Evolutionary conservation across 2,888 invertebrate species (phyloP), one percentile per base, ranked within the genome.

Genomic region (Gibbula magus): DNA sequence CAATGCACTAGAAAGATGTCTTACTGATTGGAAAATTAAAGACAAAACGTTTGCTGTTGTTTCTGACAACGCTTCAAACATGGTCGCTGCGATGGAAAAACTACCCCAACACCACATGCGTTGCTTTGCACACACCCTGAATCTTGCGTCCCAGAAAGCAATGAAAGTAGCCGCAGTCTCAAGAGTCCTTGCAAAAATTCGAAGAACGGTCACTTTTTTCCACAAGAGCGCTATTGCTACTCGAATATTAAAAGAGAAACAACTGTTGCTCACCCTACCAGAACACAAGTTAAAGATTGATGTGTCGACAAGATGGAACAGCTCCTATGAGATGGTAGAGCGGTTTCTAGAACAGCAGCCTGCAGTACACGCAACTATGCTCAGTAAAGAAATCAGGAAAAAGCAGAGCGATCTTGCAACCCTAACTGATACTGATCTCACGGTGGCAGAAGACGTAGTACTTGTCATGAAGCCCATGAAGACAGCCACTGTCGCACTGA

Each of bases 261-360:
- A 76, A 39, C 51, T 39, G 18, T 45, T 77, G 16, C 52, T 81
- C 16, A 18, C 32, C 29, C 56, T 81, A 51, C 79, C 77, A 20
- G n/a, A 75, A 18, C 78, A 81, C 20, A 79, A 79, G 25, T 52
- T 81, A 2, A 73, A 76, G 8, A 79, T 77, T 29, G 81, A 74
- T 39, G 79, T 81, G 5, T 45, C 20, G 20, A 79, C 81, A 32
- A 2, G 81, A 7, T 77, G 79, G 77, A 81, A 81, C 53, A 76
- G 76, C 45, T 75, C 76, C 16, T 81, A 75, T 67, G 61, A 75
- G 25, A 78, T 78, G 80, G 10, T 80, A 2, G 70, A 32, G 16
- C 61, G 78, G 4, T 78, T n/a, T 52, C 32, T 81, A 29, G 78
- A 78, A 51, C 54, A 56, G 35, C 81, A 81, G 39, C 20, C 35